Evolutionary conservation across 2,113 vertebrate species (phyloP).

Genomic region (Gasterosteus aculeatus): DNA sequence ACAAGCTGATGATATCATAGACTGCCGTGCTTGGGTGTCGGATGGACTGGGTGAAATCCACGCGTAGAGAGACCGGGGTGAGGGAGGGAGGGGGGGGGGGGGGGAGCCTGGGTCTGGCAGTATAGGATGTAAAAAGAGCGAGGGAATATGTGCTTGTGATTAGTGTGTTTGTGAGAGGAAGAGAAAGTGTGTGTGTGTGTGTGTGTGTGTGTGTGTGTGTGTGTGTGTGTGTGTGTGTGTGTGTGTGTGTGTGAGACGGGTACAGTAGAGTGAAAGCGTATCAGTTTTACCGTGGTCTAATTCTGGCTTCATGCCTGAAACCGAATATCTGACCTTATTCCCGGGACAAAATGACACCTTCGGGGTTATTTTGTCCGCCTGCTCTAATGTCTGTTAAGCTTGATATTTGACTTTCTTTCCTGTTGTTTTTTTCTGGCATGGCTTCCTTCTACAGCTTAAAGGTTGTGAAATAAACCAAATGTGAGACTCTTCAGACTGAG

Average conservation of each 20-base stretch:
- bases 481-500: background rate
- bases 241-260: background rate
- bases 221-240: conserved; percentile 9
- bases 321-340: conserved; percentile 67
- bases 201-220: background rate
- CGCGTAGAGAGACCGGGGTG: conserved; percentile 3
- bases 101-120: background rate
- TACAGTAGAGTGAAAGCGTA: conserved; percentile 39
- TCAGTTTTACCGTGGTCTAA: conserved; percentile 72
- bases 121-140: background rate
- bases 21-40: conserved; percentile 47
- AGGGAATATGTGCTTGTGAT: conserved; percentile 10
- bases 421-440: conserved; percentile 6
- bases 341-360: conserved; percentile 47
- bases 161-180: conserved; percentile 8
- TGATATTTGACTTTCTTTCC: background rate
- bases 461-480: background rate
- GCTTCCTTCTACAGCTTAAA: background rate
- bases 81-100: conserved; percentile 15
- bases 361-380: conserved; percentile 14
- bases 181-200: conserved; percentile 29
- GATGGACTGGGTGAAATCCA: conserved; percentile 52
- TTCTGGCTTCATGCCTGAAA: conserved; percentile 66
- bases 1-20: conserved; percentile 69
- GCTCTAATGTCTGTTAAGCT: background rate